Percentiles rank a stretch among this genome's conserved stretches.
Conservation (phyloP, 2,888 invertebrate genomes). For the Apotomis turbidana region DNA sequence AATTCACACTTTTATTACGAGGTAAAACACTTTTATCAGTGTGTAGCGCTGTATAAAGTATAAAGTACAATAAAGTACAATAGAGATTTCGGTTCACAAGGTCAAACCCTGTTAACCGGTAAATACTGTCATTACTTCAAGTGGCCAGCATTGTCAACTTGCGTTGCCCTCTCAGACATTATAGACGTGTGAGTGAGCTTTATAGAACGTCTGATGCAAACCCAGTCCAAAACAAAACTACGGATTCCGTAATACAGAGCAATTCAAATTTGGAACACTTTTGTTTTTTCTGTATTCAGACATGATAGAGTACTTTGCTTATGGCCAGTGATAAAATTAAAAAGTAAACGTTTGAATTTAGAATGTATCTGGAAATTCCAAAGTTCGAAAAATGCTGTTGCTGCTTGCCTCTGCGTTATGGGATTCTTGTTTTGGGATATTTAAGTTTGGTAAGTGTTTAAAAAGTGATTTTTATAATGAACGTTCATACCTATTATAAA, state of each 20-base stretch:
- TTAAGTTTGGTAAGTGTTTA: slow-evolving; percentile 35
- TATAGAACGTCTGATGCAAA: neutral
- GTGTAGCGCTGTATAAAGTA: neutral
- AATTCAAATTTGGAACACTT: neutral
- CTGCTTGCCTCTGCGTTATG: slow-evolving; percentile 37
- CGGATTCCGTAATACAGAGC: no score
- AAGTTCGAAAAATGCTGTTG: slow-evolving; percentile 39
- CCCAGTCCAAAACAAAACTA: neutral
- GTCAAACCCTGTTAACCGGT: slow-evolving; percentile 30
- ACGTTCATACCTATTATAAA: no score
- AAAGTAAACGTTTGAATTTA: slow-evolving; percentile 4
- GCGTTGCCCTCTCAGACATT: slow-evolving; percentile 12
- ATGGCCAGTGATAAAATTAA: slow-evolving; percentile 3
- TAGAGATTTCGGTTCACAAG: slow-evolving; percentile 27
- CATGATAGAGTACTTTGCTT: neutral
- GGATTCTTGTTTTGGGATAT: slow-evolving; percentile 38
- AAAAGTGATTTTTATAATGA: neutral
- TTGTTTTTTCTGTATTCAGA: neutral
- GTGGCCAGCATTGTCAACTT: slow-evolving; percentile 33
- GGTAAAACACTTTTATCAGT: no score
- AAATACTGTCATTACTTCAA: slow-evolving; percentile 36
- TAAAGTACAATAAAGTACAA: slow-evolving; percentile 13
- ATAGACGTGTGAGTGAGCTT: slow-evolving; percentile 8
- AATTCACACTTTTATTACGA: no score
- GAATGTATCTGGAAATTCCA: slow-evolving; percentile 33